phyloP scores from a whole-genome alignment of 2,113 vertebrate genomes.

The Phocoena sinus region DNA sequence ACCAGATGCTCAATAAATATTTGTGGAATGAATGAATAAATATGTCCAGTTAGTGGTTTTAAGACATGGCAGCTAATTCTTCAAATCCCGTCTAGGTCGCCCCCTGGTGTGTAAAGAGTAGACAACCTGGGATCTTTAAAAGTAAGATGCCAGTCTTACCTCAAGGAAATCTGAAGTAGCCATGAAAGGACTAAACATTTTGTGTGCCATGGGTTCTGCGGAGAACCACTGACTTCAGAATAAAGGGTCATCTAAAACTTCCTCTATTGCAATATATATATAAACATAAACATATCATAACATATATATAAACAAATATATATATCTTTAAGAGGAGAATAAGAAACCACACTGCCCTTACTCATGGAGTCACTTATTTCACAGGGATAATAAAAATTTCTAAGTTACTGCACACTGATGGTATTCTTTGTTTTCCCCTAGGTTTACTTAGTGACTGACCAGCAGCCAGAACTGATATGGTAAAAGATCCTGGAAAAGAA shows the following conservation, averaged over 20 bases:
- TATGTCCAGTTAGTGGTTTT: neutral
- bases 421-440: neutral
- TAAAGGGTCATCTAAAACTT: neutral
- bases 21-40: neutral
- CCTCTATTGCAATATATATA: neutral
- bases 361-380: neutral
- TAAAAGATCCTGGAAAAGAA: neutral
- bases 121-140: neutral
- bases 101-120: neutral
- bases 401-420: neutral
- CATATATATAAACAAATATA: too few relatives aligned
- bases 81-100: neutral
- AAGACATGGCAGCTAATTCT: neutral
- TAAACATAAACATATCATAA: too few relatives aligned
- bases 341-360: neutral
- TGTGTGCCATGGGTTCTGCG: neutral
- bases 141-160: neutral
- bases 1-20: constrained; percentile 22
- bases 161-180: neutral
- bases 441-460: neutral
- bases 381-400: neutral
- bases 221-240: neutral
- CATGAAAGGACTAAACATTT: neutral
- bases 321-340: neutral
- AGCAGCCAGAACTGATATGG: neutral